Percentiles rank a stretch among this genome's conserved stretches.
Conservation (phyloP, 2,113 vertebrate genomes). For the Nematolebias whitei region DNA sequence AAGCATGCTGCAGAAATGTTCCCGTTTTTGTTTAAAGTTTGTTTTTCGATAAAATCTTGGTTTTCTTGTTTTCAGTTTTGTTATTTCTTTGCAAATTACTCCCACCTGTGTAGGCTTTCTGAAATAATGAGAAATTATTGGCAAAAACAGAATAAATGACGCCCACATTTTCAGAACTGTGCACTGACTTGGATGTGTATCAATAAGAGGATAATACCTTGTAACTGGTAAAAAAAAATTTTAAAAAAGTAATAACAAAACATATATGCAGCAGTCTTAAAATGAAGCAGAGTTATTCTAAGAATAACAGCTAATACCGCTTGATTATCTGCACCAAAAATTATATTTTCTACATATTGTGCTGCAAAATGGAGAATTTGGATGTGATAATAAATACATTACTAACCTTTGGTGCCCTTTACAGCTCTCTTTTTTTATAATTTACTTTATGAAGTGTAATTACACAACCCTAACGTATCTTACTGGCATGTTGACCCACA, state of each 20-base stretch:
- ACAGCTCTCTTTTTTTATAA: neutral
- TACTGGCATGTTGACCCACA: neutral
- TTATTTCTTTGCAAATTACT: neutral
- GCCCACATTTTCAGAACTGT: neutral
- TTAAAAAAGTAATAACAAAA: too few species aligned
- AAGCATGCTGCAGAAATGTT: constrained; percentile 5
- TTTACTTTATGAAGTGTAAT: neutral
- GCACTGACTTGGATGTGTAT: neutral
- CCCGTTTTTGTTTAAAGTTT: neutral
- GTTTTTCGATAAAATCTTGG: neutral
- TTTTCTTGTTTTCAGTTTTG: constrained; percentile 2
- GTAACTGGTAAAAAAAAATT: neutral
- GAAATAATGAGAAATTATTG: neutral
- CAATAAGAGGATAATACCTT: neutral
- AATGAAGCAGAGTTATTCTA: neutral
- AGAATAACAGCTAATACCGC: neutral
- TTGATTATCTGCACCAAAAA: neutral
- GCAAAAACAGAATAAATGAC: neutral
- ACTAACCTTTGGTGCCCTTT: too few species aligned
- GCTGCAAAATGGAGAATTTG: too few species aligned
- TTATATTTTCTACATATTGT: neutral
- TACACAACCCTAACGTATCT: neutral
- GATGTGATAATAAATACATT: too few species aligned
- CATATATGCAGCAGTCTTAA: too few species aligned
- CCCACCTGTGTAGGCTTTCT: neutral